A percentile compares a stretch with the other conserved stretches of the same genome.
These are phyloP conservation scores for Tipula lateralis DNA, from an alignment of 2,888 invertebrate genomes.

Conservation along the genomic window DNA sequence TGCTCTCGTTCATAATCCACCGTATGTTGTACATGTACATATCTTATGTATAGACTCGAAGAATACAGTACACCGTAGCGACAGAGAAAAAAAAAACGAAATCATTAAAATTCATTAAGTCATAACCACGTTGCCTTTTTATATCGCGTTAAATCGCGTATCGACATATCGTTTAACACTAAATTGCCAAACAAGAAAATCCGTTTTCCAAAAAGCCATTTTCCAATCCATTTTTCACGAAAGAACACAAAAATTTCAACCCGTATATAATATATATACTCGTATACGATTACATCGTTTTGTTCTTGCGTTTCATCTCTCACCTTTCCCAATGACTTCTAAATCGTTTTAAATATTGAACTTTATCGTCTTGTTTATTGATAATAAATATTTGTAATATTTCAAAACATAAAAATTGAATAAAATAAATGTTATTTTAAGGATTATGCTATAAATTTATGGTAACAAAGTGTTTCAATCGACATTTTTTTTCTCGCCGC, in stretches of 20 bases:
- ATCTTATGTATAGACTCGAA: not conserved
- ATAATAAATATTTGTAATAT: conserved; percentile 11
- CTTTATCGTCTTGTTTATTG: conserved; percentile 19
- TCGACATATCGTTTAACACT: not conserved
- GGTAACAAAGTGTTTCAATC: not conserved
- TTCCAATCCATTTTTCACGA: not conserved
- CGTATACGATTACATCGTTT: not conserved
- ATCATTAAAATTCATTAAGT: not conserved
- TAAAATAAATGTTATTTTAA: not conserved
- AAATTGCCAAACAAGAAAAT: not conserved
- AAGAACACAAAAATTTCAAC: too few species aligned
- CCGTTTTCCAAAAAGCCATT: not conserved
- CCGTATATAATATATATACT: too few species aligned
- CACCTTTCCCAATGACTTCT: not conserved
- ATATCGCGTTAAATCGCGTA: not conserved
- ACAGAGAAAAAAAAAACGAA: not conserved
- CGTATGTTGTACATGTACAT: not conserved
- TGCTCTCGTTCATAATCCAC: not conserved
- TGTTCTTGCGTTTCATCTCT: too few species aligned
- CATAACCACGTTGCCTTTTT: not conserved
- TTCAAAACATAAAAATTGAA: not conserved
- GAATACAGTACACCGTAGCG: too few species aligned
- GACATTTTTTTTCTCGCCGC: too few species aligned
- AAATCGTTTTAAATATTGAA: conserved; percentile 11
- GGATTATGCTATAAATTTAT: conserved; percentile 11